Conservation (phyloP, 2,797 vertebrate species). For the Enteromius anoplus region DNA sequence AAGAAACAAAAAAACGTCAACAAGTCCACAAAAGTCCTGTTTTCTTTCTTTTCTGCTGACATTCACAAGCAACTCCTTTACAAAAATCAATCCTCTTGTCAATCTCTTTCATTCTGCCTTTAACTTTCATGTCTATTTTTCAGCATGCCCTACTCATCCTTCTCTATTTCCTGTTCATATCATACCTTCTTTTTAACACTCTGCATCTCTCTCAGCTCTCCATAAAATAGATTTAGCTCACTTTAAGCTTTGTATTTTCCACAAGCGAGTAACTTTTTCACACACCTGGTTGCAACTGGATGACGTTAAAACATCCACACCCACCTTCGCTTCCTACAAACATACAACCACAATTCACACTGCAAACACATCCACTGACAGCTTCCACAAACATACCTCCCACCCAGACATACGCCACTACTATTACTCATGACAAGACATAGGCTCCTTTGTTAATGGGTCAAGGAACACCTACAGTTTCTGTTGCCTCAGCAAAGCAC, state of each 20-base stretch:
- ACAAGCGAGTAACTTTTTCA: not conserved
- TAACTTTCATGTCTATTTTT: not conserved
- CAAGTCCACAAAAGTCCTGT: not conserved
- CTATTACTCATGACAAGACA: conserved; percentile 12
- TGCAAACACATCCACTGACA: conserved; percentile 15
- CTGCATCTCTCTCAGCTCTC: not conserved
- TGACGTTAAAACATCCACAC: not conserved
- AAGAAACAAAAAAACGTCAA: not conserved
- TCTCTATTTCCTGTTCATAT: not conserved
- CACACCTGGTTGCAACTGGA: conserved; percentile 9
- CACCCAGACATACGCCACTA: conserved; percentile 52
- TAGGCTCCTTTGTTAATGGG: conserved; percentile 34
- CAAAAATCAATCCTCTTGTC: too few species aligned
- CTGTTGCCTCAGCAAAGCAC: not conserved
- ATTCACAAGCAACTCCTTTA: not conserved
- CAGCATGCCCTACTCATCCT: not conserved
- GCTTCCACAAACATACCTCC: conserved; percentile 31
- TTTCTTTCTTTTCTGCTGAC: not conserved
- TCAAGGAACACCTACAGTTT: not conserved
- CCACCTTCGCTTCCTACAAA: conserved; percentile 13
- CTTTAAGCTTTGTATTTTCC: not conserved
- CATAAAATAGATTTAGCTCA: not conserved
- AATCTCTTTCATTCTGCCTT: not conserved
- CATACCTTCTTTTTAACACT: not conserved
- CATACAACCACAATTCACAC: conserved; percentile 21